Evolutionary conservation across 2,797 vertebrate genomes (phyloP), one percentile per base, ranked within the genome.

Genomic region (Chromobotia macracanthus): DNA sequence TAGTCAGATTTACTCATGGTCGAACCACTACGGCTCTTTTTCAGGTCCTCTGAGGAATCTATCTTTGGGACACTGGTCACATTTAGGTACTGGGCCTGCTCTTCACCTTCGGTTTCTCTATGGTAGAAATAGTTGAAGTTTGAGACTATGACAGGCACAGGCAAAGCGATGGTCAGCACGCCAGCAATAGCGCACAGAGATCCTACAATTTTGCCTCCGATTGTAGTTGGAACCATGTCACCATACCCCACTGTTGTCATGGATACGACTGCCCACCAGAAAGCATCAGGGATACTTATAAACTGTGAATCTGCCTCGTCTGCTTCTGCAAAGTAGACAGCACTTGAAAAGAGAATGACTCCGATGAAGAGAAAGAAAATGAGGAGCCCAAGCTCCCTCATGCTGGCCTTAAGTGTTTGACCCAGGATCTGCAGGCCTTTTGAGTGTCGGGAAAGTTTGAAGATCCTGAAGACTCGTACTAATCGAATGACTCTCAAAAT

Each of bases 341-440:
- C 98, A 5, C 98, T 99, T 82, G 98, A 99, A 92, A 99, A 99
- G 75, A 99, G 96, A 90, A 99, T 99, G 88, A 99, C 98, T 1
- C 98, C 98, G 0, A 99, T 99, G 88, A 99, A 99, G 74, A 99
- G 95, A 90, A 99, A 99, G 85, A 99, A 99, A 80, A 99, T 99
- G 58, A 99, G 92, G 12, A 99, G 93, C 64, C 97, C 97, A 25
- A 99, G 87, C 88, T 99, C 97, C 67, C 97, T 90, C 97, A 99
- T 99, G 81, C 96, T 97, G 86, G 97, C 97, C 90, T 98, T 99
- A 77, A 99, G 94, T 1, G 97, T 99, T 91, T 99, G 97, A 16
- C 97, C 97, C 82, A 99, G 90, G 84, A 99, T 99, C 91, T 99
- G 97, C 74, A 99, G 94, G 53, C 97, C 97, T 83, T 98, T 99